A percentile compares a stretch with the other conserved stretches of the same genome.
Conservation (phyloP, 2,888 invertebrate species). For the Helobdella robusta region DNA sequence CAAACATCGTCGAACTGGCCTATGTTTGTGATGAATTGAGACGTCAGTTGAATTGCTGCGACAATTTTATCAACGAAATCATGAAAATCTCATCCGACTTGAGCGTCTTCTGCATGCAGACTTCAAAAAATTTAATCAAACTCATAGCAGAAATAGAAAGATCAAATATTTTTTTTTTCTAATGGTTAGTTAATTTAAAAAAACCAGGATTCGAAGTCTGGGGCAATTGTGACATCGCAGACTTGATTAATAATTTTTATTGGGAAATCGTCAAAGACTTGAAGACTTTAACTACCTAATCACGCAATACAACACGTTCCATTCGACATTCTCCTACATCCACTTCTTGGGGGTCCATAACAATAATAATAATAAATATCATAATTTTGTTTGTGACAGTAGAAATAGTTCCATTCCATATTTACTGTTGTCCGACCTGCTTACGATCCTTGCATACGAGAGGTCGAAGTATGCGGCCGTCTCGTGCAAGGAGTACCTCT, state of each 20-base stretch:
- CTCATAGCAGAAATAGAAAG: slow-evolving; percentile 40
- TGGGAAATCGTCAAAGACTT: slow-evolving; percentile 47
- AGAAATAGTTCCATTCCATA: no score
- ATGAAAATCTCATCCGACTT: no score
- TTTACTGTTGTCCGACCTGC: slow-evolving; percentile 40
- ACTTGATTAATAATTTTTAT: slow-evolving; percentile 42
- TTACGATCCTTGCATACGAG: slow-evolving; percentile 44
- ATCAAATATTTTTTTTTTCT: slow-evolving; percentile 41
- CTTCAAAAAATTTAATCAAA: slow-evolving; percentile 35
- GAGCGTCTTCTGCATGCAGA: slow-evolving; percentile 40
- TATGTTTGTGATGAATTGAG: slow-evolving; percentile 47
- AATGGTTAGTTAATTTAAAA: slow-evolving; percentile 44
- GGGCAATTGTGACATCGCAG: slow-evolving; percentile 44
- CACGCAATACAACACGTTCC: slow-evolving; percentile 31
- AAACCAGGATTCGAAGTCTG: slow-evolving; percentile 46
- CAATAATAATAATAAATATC: no score
- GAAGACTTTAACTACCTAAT: slow-evolving; percentile 47
- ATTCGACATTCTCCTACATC: not conserved
- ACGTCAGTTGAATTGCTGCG: slow-evolving; percentile 45
- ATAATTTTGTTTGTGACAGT: no score
- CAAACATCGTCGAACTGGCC: slow-evolving; percentile 44
- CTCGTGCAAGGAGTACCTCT: slow-evolving; percentile 44
- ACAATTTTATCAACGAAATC: slow-evolving; percentile 23
- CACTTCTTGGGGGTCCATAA: no score
- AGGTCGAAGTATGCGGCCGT: slow-evolving; percentile 44